Percentiles rank a stretch among this genome's conserved stretches.
phyloP scores from a whole-genome alignment of 2,797 vertebrate genomes.

The Melanotaenia maccullochi region DNA sequence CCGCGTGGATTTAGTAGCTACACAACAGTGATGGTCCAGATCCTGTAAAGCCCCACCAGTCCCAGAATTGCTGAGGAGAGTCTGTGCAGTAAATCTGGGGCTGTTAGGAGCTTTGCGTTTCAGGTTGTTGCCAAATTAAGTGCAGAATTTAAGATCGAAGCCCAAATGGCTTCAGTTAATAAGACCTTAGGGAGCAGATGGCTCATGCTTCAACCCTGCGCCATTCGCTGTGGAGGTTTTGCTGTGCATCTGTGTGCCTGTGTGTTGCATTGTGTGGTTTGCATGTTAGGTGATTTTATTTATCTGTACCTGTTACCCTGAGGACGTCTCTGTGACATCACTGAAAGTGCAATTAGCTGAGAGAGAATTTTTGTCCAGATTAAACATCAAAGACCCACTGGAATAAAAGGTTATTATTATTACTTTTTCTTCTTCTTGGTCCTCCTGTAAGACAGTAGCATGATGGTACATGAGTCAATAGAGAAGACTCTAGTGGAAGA shows the following conservation, averaged over 20 bases:
- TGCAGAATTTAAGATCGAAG: slow-evolving; percentile 56
- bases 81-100: neutral
- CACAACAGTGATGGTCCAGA: slow-evolving; percentile 31
- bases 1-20: neutral
- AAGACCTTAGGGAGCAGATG: slow-evolving; percentile 62
- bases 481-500: slow-evolving; percentile 17
- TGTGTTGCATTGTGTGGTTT: neutral
- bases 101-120: slow-evolving; percentile 19
- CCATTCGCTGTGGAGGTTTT: slow-evolving; percentile 17
- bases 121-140: slow-evolving; percentile 66
- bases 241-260: neutral
- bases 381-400: slow-evolving; percentile 62
- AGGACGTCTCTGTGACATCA: slow-evolving; percentile 32
- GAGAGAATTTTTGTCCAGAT: slow-evolving; percentile 62
- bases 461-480: slow-evolving; percentile 30
- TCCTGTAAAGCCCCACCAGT: slow-evolving; percentile 28
- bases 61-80: slow-evolving; percentile 26
- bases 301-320: slow-evolving; percentile 49
- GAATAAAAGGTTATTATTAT: slow-evolving; percentile 51
- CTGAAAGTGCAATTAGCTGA: slow-evolving; percentile 62
- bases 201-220: slow-evolving; percentile 38
- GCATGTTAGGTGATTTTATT: slow-evolving; percentile 36
- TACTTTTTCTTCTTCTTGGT: slow-evolving; percentile 13
- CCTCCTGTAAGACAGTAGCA: neutral
- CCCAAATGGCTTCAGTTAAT: slow-evolving; percentile 74